phyloP scores from a whole-genome alignment of 2,797 vertebrate species.

The Pseudomugil gertrudae region DNA sequence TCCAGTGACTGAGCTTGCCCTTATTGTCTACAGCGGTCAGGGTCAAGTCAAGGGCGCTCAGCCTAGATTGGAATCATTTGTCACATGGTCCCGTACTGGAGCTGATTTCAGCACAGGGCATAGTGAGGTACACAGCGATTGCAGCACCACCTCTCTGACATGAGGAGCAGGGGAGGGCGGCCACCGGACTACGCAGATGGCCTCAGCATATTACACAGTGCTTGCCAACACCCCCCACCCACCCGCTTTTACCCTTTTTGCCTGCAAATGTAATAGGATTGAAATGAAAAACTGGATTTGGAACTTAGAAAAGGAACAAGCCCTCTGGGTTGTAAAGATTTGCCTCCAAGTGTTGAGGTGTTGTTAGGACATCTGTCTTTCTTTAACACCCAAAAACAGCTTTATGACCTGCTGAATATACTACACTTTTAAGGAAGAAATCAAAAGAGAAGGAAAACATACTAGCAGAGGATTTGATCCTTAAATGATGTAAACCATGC shows the following conservation, averaged over 20 bases:
- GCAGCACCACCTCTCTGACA: constrained; percentile 95
- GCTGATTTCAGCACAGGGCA: constrained; percentile 94
- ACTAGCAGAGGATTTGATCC: constrained; percentile 83
- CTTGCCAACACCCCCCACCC: constrained; percentile 78
- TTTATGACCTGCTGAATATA: constrained; percentile 88
- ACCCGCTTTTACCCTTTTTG: constrained; percentile 45
- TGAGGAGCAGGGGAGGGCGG: constrained; percentile 83
- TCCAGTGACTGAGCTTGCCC: constrained; percentile 98
- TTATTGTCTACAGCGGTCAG: constrained; percentile 96
- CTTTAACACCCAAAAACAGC: constrained; percentile 88
- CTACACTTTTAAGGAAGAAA: constrained; percentile 86
- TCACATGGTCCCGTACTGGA: constrained; percentile 94
- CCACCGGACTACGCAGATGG: constrained; percentile 88
- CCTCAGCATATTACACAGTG: constrained; percentile 83
- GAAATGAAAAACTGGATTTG: constrained; percentile 45
- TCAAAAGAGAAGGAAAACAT: constrained; percentile 30
- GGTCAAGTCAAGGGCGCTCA: constrained; percentile 99
- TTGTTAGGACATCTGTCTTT: constrained; percentile 77
- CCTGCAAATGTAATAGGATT: constrained; percentile 80
- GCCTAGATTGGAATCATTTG: constrained; percentile 99
- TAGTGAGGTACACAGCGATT: constrained; percentile 79
- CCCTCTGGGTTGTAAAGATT: constrained; percentile 85
- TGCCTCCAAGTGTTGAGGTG: constrained; percentile 83
- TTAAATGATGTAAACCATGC: constrained; percentile 90
- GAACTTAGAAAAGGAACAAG: constrained; percentile 79